Conservation (phyloP, 2,797 vertebrate genomes). For the Pelobates cultripes region DNA sequence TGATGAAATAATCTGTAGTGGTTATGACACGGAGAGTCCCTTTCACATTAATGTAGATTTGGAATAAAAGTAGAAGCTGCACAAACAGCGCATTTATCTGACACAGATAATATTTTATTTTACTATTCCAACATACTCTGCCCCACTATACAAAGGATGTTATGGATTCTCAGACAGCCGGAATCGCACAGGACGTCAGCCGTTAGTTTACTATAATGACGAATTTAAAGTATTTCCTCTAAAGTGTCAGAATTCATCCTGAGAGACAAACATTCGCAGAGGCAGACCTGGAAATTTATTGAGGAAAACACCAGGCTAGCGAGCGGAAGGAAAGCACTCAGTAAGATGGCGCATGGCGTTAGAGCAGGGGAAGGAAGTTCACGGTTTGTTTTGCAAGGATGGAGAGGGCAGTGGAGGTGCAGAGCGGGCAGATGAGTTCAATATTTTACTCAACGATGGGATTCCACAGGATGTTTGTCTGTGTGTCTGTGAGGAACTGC, state of each 20-base stretch:
- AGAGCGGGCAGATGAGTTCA: not conserved
- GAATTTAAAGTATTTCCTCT: not conserved
- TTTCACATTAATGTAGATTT: too few species aligned
- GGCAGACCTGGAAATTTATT: slow-evolving; percentile 1
- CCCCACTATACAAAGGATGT: too few species aligned
- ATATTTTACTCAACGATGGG: slow-evolving; percentile 7
- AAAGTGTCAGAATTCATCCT: not conserved
- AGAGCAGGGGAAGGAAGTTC: slow-evolving; percentile 18
- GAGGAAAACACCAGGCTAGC: not conserved
- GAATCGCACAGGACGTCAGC: too few species aligned
- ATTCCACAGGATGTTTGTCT: slow-evolving; percentile 15
- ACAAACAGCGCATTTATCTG: too few species aligned
- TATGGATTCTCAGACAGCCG: too few species aligned
- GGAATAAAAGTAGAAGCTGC: too few species aligned
- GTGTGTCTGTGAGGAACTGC: too few species aligned
- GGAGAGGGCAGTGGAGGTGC: slow-evolving; percentile 15
- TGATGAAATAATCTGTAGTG: too few species aligned
- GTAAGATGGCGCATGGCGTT: not conserved
- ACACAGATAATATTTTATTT: too few species aligned
- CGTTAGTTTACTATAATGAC: too few species aligned
- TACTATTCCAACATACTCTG: too few species aligned
- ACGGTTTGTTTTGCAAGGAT: slow-evolving; percentile 11
- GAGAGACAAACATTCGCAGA: not conserved
- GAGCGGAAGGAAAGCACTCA: not conserved
- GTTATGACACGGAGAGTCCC: too few species aligned